Evolutionary conservation across 2,113 vertebrate species (phyloP), one percentile per base, ranked within the genome.

Genomic region (Callithrix jacchus): DNA sequence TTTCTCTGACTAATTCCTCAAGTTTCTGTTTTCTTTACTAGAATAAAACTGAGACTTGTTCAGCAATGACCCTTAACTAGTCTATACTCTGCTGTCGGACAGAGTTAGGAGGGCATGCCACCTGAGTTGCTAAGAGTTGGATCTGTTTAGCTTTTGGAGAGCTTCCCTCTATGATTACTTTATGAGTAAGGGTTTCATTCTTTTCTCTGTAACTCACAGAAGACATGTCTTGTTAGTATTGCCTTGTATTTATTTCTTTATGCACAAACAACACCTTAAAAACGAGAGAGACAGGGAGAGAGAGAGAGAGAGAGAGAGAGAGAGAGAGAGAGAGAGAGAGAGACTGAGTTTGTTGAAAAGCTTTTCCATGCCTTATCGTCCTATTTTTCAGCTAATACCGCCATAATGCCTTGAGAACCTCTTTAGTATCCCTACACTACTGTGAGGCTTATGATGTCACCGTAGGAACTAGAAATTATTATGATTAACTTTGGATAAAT

Each of bases 21-120:
- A 37, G 49, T 95, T 95, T 92, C 79, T 95, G 25, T 92, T 92
- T 52, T 89, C 42, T 82, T 92, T 76, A 27, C 66, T 35, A 8
- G 16, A 74, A 40, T 86, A 74, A 82, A 61, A 58, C 3, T 45
- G 35, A 73, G 8, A 18, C 20, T 56, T 89, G 9, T 54, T 85
- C 5, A 40, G 10, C 23, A 5, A 11, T 82, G 49, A 83, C 54
- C 25, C 32, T 86, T 74, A 35, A 3, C 5, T 35, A 52, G 40
- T 21, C 35, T 27, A 7, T 16, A 13, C 13, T 47, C 21, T 37
- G 91, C 18, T 37, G 70, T 77, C 64, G 79, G n/a, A 14, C 32
- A 73, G 54, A 52, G 37, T 56, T 56, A 42, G 14, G 49, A 45
- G 71, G n/a, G 66, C 54, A 37, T 85, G 66, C n/a, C 27, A 5